Evolutionary conservation across 2,888 invertebrate species (phyloP).

Genomic region (Entomobrya proxima): DNA sequence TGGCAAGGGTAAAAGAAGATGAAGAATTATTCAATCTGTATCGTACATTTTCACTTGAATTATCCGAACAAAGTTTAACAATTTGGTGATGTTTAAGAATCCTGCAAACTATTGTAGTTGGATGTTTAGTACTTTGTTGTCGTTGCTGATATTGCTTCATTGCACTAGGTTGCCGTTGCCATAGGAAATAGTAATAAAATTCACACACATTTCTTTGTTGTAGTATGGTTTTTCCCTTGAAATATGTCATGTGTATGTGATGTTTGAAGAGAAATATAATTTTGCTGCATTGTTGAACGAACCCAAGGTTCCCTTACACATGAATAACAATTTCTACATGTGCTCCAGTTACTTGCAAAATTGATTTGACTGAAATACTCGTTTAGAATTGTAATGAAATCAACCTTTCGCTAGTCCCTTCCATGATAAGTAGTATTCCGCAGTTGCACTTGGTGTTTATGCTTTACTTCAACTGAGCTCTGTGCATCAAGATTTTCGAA

Average conservation of each 20-base stretch:
- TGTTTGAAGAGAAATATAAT: no score
- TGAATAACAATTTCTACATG: no score
- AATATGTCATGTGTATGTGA: no score
- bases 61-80: neutral
- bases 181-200: no score
- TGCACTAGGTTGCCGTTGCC: neutral
- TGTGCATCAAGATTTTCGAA: neutral
- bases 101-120: neutral
- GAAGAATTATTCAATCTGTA: slow-evolving; percentile 12
- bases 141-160: neutral
- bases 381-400: neutral
- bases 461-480: neutral
- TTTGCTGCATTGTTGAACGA: no score
- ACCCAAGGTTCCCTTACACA: no score
- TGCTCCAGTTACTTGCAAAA: no score
- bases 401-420: neutral
- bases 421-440: neutral
- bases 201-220: no score
- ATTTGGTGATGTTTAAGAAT: neutral
- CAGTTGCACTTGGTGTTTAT: neutral
- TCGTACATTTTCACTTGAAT: slow-evolving; percentile 5
- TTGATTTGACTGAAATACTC: no score
- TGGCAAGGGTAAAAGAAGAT: neutral
- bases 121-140: neutral
- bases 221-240: no score